phyloP scores from a whole-genome alignment of 2,113 vertebrate genomes.

The Colinus virginianus region DNA sequence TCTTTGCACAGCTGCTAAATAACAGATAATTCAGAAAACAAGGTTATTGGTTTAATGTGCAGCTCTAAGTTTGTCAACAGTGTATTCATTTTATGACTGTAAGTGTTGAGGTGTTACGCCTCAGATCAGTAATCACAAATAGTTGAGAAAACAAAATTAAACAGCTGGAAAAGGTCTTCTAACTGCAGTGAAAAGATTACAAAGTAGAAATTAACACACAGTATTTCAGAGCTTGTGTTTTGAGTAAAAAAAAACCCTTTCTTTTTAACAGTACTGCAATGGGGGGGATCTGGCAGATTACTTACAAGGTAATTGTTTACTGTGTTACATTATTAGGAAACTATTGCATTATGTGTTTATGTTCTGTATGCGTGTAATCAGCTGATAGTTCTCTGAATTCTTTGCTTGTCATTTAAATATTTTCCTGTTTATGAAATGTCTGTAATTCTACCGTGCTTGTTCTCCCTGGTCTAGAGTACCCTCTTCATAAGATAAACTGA shows the following conservation, averaged over 20 bases:
- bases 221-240: slow-evolving; percentile 15
- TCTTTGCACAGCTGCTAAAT: not conserved
- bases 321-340: not conserved
- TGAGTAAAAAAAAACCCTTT: slow-evolving; percentile 44
- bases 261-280: slow-evolving; percentile 91
- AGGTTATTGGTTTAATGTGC: not conserved
- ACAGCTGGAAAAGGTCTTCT: not conserved
- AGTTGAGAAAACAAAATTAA: not conserved
- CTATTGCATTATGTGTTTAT: not conserved
- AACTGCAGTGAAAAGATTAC: not conserved
- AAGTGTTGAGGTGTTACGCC: not conserved
- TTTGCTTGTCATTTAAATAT: not conserved
- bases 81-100: not conserved
- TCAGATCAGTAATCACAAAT: not conserved
- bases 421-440: not conserved
- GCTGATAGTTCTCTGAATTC: not conserved
- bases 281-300: slow-evolving; percentile 98
- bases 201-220: not conserved
- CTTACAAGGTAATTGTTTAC: slow-evolving; percentile 90
- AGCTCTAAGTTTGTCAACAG: not conserved
- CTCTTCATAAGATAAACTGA: not conserved
- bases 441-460: not conserved
- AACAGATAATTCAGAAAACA: not conserved
- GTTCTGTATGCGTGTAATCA: not conserved
- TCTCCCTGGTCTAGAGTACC: not conserved